Base-by-base conservation (phyloP, 2,113 vertebrate genomes). In the Calidris pygmaea region DNA sequence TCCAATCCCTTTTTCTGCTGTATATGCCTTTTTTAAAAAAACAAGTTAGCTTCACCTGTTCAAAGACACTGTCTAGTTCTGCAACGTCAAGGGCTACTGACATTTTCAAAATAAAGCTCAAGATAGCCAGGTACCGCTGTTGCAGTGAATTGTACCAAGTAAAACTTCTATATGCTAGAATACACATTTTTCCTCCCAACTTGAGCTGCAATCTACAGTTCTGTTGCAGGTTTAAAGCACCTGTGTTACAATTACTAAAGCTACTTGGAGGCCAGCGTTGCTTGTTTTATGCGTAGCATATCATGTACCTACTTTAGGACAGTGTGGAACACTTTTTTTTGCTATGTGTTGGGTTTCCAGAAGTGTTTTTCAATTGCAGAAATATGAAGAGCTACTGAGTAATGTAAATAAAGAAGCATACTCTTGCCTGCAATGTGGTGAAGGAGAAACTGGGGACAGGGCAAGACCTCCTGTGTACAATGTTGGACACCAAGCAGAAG, bases 331-430 rank as follows among this genome's bases (percentile, higher is more conserved):
- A 3, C 13, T 19, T 52, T 39, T 39, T 55, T 58, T 56, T 37
- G 10, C 32, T 50, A 4, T 34, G 8, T 66, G 23, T 32, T 78
- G 68, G 15, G 7, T 81, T 94, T 95, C 89, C 70, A 91, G 6
- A 53, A 45, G 24, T 87, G 17, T 81, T 84, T 93, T 72, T 93
- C 35, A 26, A 53, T 94, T 96, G 65, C 91, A 97, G 97, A 95
- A 88, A 88, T 82, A 78, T 3, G 95, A 97, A 76, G 65, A 92
- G 16, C 30, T 91, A 21, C 4, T 59, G n/a, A 90, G 5, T 52
- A 85, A 45, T 37, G 39, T 63, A 43, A 92, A 76, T 74, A 65
- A 91, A 59, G 74, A 29, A 47, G 72, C 60, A 10, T 35, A 29
- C 19, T 29, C 83, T 65, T 71, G 34, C 23, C 47, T 53, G 52